These are phyloP conservation scores for Neosilurus mollespiculum DNA, from an alignment of 2,797 vertebrate species.

Conservation along the genomic window DNA sequence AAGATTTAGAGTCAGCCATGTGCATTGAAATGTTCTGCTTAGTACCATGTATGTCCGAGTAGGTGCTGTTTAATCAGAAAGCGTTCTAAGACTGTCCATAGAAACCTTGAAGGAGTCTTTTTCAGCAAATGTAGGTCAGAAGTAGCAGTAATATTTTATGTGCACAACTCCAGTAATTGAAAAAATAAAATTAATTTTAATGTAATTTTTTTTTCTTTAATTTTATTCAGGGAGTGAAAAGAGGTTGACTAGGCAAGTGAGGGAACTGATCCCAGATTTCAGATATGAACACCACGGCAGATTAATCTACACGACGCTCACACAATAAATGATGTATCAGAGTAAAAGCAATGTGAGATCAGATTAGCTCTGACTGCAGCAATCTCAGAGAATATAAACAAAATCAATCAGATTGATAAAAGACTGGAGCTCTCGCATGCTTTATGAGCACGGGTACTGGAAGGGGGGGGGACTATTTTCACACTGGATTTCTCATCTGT, in stretches of 20 bases:
- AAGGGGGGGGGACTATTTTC: neutral
- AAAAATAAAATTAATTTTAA: neutral
- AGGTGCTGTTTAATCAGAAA: neutral
- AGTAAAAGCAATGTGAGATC: constrained; percentile 39
- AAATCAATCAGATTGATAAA: constrained; percentile 38
- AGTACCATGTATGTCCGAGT: no score
- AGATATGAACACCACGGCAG: neutral
- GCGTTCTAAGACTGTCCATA: neutral
- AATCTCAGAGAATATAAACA: constrained; percentile 18
- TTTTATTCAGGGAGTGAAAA: neutral
- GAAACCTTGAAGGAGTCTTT: no score
- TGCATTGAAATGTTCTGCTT: neutral
- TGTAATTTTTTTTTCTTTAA: neutral
- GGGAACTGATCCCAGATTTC: neutral
- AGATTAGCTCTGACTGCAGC: constrained; percentile 42
- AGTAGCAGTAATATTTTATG: neutral
- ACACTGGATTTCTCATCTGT: neutral
- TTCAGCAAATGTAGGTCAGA: neutral
- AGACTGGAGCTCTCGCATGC: neutral
- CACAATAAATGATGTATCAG: constrained; percentile 15
- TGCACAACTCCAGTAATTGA: neutral
- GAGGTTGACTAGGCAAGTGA: neutral
- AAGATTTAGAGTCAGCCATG: neutral
- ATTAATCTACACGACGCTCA: neutral
- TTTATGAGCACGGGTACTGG: neutral